Conservation (phyloP, 2,113 vertebrate genomes). For the Mixornis gularis region DNA sequence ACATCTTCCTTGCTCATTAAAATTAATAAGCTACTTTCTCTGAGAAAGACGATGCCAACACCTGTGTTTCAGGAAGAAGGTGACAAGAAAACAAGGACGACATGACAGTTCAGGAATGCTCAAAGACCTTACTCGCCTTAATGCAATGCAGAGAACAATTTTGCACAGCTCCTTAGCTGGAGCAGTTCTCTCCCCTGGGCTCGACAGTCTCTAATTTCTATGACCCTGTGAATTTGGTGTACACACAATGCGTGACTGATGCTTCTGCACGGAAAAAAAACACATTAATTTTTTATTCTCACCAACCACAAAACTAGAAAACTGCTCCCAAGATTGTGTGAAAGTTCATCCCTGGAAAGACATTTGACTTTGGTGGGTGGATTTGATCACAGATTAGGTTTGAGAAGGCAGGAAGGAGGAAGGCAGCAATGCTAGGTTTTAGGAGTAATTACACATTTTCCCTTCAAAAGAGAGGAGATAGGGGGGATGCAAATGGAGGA, state of each 20-base stretch:
- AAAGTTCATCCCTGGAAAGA: conserved; percentile 34
- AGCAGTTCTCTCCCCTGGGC: not conserved
- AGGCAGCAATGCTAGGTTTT: not conserved
- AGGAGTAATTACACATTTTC: not conserved
- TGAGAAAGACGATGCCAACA: not conserved
- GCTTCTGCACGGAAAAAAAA: not conserved
- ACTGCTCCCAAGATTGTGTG: conserved; percentile 3
- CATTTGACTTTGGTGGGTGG: conserved; percentile 5
- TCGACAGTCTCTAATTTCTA: not conserved
- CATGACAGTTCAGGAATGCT: not conserved
- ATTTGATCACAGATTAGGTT: not conserved
- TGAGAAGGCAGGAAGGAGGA: not conserved
- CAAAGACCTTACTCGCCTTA: not conserved
- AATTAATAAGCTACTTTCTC: not conserved
- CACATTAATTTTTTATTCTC: conserved; percentile 21
- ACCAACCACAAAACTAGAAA: not conserved
- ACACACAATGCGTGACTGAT: not conserved
- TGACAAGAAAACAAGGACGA: not conserved
- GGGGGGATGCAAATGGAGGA: not conserved
- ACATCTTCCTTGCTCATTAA: not conserved
- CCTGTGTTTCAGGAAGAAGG: not conserved
- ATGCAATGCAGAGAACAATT: not conserved
- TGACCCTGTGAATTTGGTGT: conserved; percentile 23
- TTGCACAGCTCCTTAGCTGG: not conserved
- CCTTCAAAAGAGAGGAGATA: not conserved